Percentiles rank a stretch among this genome's conserved stretches.
phyloP scores from a whole-genome alignment of 1,140 invertebrate species.

The Galleria mellonella region DNA sequence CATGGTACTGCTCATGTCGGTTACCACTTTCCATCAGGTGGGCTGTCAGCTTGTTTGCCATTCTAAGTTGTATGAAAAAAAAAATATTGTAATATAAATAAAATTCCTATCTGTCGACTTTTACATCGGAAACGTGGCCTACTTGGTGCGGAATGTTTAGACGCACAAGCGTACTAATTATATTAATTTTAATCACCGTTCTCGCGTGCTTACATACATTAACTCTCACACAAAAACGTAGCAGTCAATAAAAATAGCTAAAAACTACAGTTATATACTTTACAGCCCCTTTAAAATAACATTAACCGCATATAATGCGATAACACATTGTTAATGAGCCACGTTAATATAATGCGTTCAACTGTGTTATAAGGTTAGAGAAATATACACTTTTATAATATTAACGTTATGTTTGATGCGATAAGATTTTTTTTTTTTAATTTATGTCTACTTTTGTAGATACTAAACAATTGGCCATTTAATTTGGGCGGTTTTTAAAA shows the following conservation, averaged over 20 bases:
- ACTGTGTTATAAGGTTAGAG: slow-evolving; percentile 34
- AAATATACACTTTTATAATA: slow-evolving; percentile 20
- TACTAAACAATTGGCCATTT: too few species aligned
- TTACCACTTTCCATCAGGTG: too few species aligned
- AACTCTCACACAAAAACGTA: slow-evolving; percentile 46
- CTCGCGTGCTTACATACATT: slow-evolving; percentile 59
- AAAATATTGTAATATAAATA: too few species aligned
- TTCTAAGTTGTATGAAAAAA: too few species aligned
- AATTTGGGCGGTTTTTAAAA: too few species aligned
- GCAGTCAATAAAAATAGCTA: slow-evolving; percentile 50
- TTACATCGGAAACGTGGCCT: too few species aligned
- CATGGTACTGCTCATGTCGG: too few species aligned
- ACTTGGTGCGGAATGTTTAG: slow-evolving; percentile 2
- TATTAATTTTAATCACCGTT: slow-evolving; percentile 61
- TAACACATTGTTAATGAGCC: slow-evolving; percentile 58
- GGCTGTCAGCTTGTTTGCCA: too few species aligned
- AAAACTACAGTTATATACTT: slow-evolving; percentile 26
- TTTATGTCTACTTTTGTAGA: too few species aligned
- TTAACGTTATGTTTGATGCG: too few species aligned
- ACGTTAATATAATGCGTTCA: slow-evolving; percentile 39
- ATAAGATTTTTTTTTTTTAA: too few species aligned
- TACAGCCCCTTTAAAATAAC: slow-evolving; percentile 53
- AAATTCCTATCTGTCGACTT: too few species aligned
- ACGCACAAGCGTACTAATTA: slow-evolving; percentile 36
- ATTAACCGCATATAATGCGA: slow-evolving; percentile 50